These are phyloP conservation scores for Heliconius sara DNA, from an alignment of 2,888 invertebrate genomes.

Conservation along the genomic window DNA sequence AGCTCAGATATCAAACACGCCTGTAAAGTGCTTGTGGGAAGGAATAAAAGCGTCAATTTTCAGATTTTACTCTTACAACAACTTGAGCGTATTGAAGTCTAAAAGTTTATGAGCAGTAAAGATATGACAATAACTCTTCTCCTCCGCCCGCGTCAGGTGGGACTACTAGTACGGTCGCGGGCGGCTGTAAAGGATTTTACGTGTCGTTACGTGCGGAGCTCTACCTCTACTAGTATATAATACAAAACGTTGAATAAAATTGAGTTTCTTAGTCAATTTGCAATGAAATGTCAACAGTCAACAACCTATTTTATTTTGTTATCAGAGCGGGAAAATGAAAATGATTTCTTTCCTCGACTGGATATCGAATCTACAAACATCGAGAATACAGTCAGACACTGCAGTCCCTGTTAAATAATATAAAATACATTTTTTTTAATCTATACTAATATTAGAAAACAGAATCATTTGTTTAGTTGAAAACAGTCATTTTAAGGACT, in stretches of 20 bases:
- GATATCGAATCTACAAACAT: no score
- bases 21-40: conserved; percentile 6
- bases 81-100: conserved; percentile 26
- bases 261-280: background rate
- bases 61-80: conserved; percentile 14
- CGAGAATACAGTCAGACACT: no score
- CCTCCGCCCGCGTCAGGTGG: background rate
- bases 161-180: background rate
- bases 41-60: conserved; percentile 22
- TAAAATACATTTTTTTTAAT: no score
- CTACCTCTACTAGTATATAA: background rate
- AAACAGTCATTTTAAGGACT: no score
- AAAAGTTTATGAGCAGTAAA: conserved; percentile 30
- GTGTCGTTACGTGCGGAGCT: conserved; percentile 1
- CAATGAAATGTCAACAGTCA: background rate
- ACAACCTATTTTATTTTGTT: no score
- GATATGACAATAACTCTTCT: conserved; percentile 22
- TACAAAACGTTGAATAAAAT: background rate
- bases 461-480: no score
- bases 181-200: background rate
- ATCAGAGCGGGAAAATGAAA: no score
- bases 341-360: no score
- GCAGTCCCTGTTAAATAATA: no score
- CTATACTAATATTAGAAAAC: no score
- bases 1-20: conserved; percentile 1